Base-by-base conservation (phyloP, 2,797 vertebrate genomes). In the Podarcis siculus region DNA sequence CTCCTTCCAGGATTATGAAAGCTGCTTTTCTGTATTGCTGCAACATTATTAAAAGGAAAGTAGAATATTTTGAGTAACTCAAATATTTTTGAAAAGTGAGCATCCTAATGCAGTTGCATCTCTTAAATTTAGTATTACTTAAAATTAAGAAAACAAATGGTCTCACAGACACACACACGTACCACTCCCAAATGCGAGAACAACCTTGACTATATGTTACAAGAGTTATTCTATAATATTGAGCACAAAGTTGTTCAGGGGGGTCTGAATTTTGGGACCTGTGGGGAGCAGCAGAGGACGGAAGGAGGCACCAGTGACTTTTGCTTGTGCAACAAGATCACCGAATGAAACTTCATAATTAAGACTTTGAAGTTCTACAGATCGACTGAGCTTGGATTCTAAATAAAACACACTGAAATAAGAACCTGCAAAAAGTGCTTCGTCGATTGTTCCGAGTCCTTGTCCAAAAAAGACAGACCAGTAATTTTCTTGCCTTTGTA, bases 71-170 rank as follows among this genome's bases (percentile, higher is more conserved):
- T 76, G 45, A 25, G 30, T 25, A 23, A 25, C 19, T 78, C 45
- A 72, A 58, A 61, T 72, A 37, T 37, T 71, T 80, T 79, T 71
- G 30, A 35, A 30, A 86, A 58, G 21, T 13, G 12, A 49, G 17
- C n/a, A 37, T 71, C 21, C 23, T 27, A 67, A 30, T 77, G 42
- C 55, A 81, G 3, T 83, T 83, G 1, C 2, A 13, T 80, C 78
- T 61, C 0, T 0, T 69, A 86, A 25, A 77, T 80, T 19, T 87
- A 1, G 35, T 19, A 66, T 25, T 82, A 39, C 2, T 5, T 49
- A 64, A 27, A 30, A 2, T 75, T 5, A n/a, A 72, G 78, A 58
- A 69, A 37, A 64, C 37, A 88, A 92, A 64, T 64, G 61, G 61
- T 64, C 21, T 76, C 89, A 5, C 1, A 71, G 3, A 2, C 49